Evolutionary conservation across 2,888 invertebrate species (phyloP), one percentile per base, ranked within the genome.

Genomic region (Phortica magna): DNA sequence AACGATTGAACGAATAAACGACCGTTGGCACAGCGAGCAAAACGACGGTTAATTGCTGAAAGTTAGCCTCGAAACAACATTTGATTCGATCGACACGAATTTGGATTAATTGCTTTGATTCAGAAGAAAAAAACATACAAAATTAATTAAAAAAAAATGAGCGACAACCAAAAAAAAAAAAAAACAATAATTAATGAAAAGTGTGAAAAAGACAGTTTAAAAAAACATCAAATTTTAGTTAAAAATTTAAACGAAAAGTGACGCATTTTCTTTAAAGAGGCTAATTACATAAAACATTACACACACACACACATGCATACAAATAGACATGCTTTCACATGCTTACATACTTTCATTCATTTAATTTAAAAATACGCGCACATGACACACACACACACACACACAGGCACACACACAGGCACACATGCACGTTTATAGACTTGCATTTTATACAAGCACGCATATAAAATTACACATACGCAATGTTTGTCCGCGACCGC

Each of bases 381-480:
- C n/a, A n/a, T n/a, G 22, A 59, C 59, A 59, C 59, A 59, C 2
- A 59, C 59, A 59, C 59, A 59, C 17, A 17, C 4, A 59, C 41
- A 65, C 41, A 65, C 3, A 39, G 10, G 41, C 12, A 41, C 39
- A 39, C 65, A 65, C 3, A 39, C 5, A 65, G 2, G 14, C 39
- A 39, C 65, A 41, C 12, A 10, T 41, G 14, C 65, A 65, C 39
- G 14, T 39, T 39, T 14, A 0, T 9, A 41, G n/a, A 65, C 12
- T 3, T 65, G 65, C 65, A 14, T 31, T 31, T 31, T 4, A 31
- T 59, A 10, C 17, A 59, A 19, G 59, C 59, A 6, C 17, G 67
- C 67, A 41, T 67, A 43, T 43, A 68, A 68, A 68, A 68, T 68
- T 68, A 9, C 68, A 19, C 68, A 68, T 68, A 68, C 68, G 43